phyloP scores from a whole-genome alignment of 1,140 invertebrate genomes.

The Drosophila arizonae region DNA sequence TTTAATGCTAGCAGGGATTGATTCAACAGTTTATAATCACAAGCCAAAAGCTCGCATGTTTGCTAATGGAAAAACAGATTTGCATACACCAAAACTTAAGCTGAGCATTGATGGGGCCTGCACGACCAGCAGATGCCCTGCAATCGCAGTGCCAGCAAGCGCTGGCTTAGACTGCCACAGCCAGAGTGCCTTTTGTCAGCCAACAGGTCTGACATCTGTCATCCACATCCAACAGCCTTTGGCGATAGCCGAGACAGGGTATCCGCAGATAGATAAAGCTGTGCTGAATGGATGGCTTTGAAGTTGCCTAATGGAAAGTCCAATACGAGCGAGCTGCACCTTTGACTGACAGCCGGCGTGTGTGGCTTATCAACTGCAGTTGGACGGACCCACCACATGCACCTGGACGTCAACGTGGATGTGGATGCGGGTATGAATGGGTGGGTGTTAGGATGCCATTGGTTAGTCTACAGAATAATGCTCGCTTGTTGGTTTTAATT shows the following conservation, averaged over 20 bases:
- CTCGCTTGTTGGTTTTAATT: not conserved
- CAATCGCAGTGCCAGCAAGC: not conserved
- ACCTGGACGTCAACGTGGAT: too few species aligned
- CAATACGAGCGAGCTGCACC: not conserved
- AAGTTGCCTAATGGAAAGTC: conserved; percentile 1
- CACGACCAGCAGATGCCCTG: not conserved
- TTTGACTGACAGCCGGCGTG: conserved; percentile 2
- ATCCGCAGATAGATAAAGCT: not conserved
- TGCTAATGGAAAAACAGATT: conserved; percentile 32
- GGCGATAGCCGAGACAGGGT: not conserved
- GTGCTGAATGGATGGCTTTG: too few species aligned
- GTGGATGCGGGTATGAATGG: not conserved
- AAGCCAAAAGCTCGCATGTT: conserved; percentile 24
- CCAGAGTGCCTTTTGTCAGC: too few species aligned
- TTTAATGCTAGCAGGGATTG: not conserved
- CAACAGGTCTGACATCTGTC: not conserved
- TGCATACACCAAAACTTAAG: not conserved
- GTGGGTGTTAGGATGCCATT: not conserved
- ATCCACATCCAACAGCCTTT: not conserved
- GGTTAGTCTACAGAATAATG: not conserved
- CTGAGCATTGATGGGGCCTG: not conserved
- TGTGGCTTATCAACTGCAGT: conserved; percentile 24
- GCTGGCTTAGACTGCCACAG: too few species aligned
- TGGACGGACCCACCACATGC: too few species aligned
- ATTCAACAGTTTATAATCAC: not conserved